Evolutionary conservation across 2,797 vertebrate genomes (phyloP).

Genomic region (Rachycentron canadum): DNA sequence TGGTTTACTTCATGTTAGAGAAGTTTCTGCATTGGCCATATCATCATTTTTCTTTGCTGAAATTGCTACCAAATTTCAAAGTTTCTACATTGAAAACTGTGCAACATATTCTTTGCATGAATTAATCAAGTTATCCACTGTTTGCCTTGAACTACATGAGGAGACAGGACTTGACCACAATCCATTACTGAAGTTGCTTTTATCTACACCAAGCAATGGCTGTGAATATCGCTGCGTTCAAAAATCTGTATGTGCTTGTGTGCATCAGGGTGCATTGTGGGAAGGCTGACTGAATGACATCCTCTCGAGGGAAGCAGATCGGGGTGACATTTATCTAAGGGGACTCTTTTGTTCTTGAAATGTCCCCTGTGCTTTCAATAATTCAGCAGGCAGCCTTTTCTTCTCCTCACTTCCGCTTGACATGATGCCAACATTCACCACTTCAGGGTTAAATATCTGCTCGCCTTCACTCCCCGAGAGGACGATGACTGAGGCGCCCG

Average conservation of each 20-base stretch:
- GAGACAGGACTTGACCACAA: neutral
- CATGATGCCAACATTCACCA: constrained; percentile 44
- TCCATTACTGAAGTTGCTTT: constrained; percentile 29
- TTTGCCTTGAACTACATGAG: constrained; percentile 10
- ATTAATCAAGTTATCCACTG: neutral
- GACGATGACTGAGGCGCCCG: neutral
- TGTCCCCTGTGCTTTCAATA: constrained; percentile 70
- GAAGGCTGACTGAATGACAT: constrained; percentile 65
- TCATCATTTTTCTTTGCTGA: no score
- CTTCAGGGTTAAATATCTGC: constrained; percentile 64
- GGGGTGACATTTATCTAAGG: constrained; percentile 75
- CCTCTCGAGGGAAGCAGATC: constrained; percentile 65
- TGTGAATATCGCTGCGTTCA: constrained; percentile 27
- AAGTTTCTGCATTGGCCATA: no score
- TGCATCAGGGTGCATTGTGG: constrained; percentile 61
- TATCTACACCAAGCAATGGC: constrained; percentile 35
- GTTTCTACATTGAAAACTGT: neutral
- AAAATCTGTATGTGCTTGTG: constrained; percentile 8
- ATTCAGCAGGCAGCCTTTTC: constrained; percentile 73
- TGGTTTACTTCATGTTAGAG: no score
- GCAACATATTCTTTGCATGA: neutral
- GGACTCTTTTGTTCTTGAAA: constrained; percentile 72
- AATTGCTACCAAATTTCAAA: no score
- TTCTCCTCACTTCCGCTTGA: constrained; percentile 57
- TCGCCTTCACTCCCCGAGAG: constrained; percentile 14